phyloP scores from a whole-genome alignment of 2,888 invertebrate species.

The Quadroppia sp. region DNA sequence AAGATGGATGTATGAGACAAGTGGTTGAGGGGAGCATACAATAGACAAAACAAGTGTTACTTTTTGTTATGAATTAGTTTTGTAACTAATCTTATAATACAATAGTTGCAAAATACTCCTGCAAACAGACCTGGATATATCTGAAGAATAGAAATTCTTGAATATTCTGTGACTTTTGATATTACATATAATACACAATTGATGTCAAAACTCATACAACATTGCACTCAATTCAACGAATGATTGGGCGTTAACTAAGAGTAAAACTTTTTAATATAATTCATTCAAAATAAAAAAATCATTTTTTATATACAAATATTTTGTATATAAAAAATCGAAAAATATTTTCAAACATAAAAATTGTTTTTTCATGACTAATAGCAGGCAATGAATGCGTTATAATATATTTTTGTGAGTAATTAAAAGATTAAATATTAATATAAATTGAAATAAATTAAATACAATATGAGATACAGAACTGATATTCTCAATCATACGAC shows the following conservation, averaged over 20 bases:
- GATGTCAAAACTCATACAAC: constrained; percentile 7
- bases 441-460: constrained; percentile 30
- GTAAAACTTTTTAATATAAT: constrained; percentile 20
- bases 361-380: not conserved
- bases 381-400: not conserved
- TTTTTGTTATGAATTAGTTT: constrained; percentile 3
- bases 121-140: no score
- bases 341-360: not conserved
- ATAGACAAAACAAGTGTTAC: constrained; percentile 15
- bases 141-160: no score
- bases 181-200: not conserved
- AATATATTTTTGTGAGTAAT: not conserved
- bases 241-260: constrained; percentile 34
- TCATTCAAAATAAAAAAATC: not conserved
- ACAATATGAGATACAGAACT: not conserved
- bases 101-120: no score
- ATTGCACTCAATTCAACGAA: constrained; percentile 30
- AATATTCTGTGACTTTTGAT: not conserved
- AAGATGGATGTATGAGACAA: constrained; percentile 19
- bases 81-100: not conserved
- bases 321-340: not conserved
- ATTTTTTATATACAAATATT: constrained; percentile 3
- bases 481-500: constrained; percentile 24
- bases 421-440: constrained; percentile 26
- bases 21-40: not conserved